Base-by-base conservation (phyloP, 2,113 vertebrate species). In the Cebidichthys violaceus region DNA sequence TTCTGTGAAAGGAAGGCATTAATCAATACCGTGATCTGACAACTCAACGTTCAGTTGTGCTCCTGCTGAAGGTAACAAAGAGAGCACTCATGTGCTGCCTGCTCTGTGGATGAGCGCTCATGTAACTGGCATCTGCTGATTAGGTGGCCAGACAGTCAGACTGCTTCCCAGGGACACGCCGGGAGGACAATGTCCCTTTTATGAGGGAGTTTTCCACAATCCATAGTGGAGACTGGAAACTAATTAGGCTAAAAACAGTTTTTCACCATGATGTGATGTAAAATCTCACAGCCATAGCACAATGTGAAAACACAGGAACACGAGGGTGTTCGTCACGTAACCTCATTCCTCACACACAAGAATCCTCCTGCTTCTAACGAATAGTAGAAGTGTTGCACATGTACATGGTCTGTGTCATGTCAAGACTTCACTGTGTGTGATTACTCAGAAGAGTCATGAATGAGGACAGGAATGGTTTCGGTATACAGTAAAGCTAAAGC, bases 181-280 rank as follows among this genome's bases (percentile, higher is more conserved):
- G 27, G 6, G 20, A 73, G 33, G 68, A 92, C 87, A 88, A 83
- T 74, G 86, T 60, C 83, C 43, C 74, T 43, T 84, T 81, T 71
- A 80, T 84, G 61, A 68, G 47, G 14, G 43, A 57, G 0, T 57
- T 45, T 33, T 17, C 24, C 52, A 59, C 57, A 55, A 67, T 39
- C n/a, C 39, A 67, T 2, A 18, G 43, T 29, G 13, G 41, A 52
- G 22, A 69, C 57, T 52, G 37, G 52, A 55, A 78, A 69, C 60
- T 45, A 9, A 22, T 55, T n/a, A 24, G 59, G 37, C 39, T 69
- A 47, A 66, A 57, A 70, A 52, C 47, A 54, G 22, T 41, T 70
- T 81, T 37, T 41, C 18, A 41, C 11, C 41, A 8, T 31, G 50
- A 27, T 20, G 57, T 60, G 47, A 74, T 14, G 9, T n/a, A 37